Evolutionary conservation across 2,888 invertebrate genomes (phyloP), one percentile per base, ranked within the genome.

Genomic region (Ganaspis brasiliensis): DNA sequence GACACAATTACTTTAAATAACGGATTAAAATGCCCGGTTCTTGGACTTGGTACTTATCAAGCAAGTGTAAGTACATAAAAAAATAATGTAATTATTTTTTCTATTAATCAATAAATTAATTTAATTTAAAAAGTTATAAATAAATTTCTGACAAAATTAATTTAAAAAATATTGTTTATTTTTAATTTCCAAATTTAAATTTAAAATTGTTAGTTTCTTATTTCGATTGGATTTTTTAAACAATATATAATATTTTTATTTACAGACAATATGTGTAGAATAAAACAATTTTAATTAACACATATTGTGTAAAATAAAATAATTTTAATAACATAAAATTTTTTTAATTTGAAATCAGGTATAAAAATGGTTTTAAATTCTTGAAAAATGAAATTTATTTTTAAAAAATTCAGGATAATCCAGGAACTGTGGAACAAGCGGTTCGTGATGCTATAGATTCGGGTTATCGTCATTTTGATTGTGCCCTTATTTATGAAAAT

Each of bases 391-490:
- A n/a, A n/a, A n/a, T n/a, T n/a, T n/a, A n/a, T n/a, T n/a, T n/a
- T n/a, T n/a, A n/a, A n/a, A n/a, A n/a, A n/a, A n/a, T n/a, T 5
- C 16, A 73, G 93, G 91, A 92, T 4, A 87, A 91, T 73, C 89
- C 91, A 0, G 85, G 87, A 1, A 87, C 85, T n/a, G 93, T 93
- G 9, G 83, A 81, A 71, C 78, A 57, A 72, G 91, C 92, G 0
- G 90, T 93, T 0, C 83, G 90, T 1, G 84, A 89, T 0, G 93
- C 93, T 0, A 92, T 94, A 1, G 92, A 92, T n/a, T 19, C 90
- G 0, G 94, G 94, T 0, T 94, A 93, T 83, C 89, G 93, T 0
- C 93, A 93, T 72, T 90, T 94, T 24, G 94, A 94, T 80, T 93
- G 93, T 0, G 93, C 94, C 0, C 77, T 87, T 12, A 90, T 93